Evolutionary conservation across 2,888 invertebrate genomes (phyloP).

Genomic region (Lampropteryx suffumata): DNA sequence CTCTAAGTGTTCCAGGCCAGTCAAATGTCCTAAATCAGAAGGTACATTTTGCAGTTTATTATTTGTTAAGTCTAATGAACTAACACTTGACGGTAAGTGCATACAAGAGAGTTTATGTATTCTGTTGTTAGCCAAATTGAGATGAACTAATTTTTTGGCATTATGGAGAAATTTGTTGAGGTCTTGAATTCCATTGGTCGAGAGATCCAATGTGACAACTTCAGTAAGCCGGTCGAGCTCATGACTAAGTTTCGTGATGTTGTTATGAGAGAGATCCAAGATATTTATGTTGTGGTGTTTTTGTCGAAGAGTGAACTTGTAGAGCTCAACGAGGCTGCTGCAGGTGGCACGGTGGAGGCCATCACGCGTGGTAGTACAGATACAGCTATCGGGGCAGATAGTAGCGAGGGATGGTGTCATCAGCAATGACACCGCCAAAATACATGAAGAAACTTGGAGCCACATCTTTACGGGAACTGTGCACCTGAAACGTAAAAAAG

Average conservation of each 20-base stretch:
- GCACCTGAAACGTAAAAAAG: constrained; percentile 66
- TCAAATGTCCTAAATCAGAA: constrained; percentile 79
- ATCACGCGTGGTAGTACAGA: constrained; percentile 85
- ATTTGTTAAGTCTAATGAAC: constrained; percentile 84
- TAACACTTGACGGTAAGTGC: constrained; percentile 82
- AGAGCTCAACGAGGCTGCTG: constrained; percentile 88
- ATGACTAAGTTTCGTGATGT: constrained; percentile 81
- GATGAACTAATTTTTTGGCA: constrained; percentile 82
- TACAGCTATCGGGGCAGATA: constrained; percentile 79
- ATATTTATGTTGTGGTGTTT: constrained; percentile 80
- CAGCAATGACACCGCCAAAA: constrained; percentile 59
- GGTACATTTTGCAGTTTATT: constrained; percentile 85
- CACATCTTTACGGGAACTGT: constrained; percentile 60
- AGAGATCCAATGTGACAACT: constrained; percentile 85
- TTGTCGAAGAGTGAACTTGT: constrained; percentile 82
- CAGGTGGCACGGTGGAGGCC: constrained; percentile 86
- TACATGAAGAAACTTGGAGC: constrained; percentile 52
- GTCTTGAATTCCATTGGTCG: constrained; percentile 83
- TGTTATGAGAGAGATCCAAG: constrained; percentile 85
- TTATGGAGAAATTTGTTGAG: constrained; percentile 82
- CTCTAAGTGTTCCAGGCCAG: constrained; percentile 84
- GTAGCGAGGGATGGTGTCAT: constrained; percentile 56
- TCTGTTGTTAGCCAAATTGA: constrained; percentile 84
- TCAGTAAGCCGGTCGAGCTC: constrained; percentile 83
- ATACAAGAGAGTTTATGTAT: constrained; percentile 78